Conservation (phyloP, 2,888 invertebrate genomes). For the Amiota minor region DNA sequence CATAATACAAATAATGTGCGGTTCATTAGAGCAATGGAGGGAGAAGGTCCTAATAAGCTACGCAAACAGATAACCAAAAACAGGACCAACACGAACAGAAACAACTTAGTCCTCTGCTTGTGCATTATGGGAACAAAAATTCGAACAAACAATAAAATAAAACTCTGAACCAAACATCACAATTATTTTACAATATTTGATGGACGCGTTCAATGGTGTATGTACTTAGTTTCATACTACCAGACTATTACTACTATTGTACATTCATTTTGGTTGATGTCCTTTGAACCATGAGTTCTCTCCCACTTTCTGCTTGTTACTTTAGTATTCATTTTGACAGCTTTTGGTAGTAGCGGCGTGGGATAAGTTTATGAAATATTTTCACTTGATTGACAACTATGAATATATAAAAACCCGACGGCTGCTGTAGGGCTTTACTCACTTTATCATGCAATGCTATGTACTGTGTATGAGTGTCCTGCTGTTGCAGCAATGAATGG, state of each 20-base stretch:
- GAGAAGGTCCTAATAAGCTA: neutral
- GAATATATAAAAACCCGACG: conserved; percentile 8
- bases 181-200: conserved; percentile 20
- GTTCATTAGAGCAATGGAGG: neutral
- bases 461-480: no score
- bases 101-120: neutral
- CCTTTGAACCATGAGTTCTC: conserved; percentile 3
- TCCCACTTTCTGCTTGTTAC: neutral
- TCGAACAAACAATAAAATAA: neutral
- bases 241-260: neutral
- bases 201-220: neutral
- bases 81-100: neutral
- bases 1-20: neutral
- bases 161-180: neutral
- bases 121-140: conserved; percentile 16
- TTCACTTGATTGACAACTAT: conserved; percentile 21
- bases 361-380: conserved; percentile 19
- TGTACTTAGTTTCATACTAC: neutral
- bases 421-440: conserved; percentile 6
- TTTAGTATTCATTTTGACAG: conserved; percentile 11
- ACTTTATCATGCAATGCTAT: no score
- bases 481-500: neutral
- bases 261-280: neutral
- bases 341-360: conserved; percentile 3
- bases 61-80: neutral